These are phyloP conservation scores for Microchrysa polita DNA, from an alignment of 2,888 invertebrate genomes.

Conservation along the genomic window DNA sequence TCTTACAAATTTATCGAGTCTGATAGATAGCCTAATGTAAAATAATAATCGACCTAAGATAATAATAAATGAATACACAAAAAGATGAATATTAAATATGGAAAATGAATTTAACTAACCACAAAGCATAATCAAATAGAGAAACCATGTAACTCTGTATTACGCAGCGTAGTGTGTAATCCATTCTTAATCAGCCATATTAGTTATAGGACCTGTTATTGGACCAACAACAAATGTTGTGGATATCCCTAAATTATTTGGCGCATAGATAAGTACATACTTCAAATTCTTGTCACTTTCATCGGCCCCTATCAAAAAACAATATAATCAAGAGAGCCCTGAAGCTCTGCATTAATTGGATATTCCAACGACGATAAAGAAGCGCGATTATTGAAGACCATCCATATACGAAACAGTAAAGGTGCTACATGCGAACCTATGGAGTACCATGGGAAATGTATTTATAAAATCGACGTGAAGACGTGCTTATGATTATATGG, in stretches of 20 bases:
- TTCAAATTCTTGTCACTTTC: neutral
- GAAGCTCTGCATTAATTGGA: neutral
- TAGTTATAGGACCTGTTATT: neutral
- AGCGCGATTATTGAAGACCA: neutral
- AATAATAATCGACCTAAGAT: conserved; percentile 9
- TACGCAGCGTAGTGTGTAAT: no score
- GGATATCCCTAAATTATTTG: neutral
- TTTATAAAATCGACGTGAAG: neutral
- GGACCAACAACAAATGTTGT: neutral
- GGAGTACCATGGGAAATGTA: conserved; percentile 6
- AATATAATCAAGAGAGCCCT: neutral
- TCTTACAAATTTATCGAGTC: neutral
- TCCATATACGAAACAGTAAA: neutral
- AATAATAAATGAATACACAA: neutral
- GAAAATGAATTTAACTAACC: neutral
- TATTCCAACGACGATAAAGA: neutral
- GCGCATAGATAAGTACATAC: neutral
- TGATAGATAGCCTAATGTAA: conserved; percentile 26
- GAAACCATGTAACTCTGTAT: neutral
- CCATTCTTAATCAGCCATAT: neutral
- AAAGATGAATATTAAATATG: conserved; percentile 33
- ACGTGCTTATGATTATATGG: neutral
- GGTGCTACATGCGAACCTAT: conserved; percentile 1
- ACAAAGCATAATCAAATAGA: neutral
- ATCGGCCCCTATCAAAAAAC: neutral